Conservation (phyloP, 2,797 vertebrate species). For the Diglossa cyanea region DNA sequence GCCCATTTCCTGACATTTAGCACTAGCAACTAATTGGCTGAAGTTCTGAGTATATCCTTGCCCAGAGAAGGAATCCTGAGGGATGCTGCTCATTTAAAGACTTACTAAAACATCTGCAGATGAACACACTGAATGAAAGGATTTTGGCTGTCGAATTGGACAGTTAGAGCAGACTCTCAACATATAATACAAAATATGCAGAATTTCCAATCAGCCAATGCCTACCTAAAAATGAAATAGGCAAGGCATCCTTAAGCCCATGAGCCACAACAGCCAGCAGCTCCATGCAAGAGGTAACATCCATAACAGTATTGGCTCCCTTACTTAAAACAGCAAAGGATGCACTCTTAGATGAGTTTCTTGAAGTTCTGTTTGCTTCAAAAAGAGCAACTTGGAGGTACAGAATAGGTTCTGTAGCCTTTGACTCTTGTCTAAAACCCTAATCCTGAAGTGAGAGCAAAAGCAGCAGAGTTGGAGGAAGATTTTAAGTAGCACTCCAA, state of each 20-base stretch:
- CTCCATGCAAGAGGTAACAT: background rate
- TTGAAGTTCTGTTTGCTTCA: background rate
- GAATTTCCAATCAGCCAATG: background rate
- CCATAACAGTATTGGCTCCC: background rate
- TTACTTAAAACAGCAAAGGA: constrained; percentile 30
- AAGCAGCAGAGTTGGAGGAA: background rate
- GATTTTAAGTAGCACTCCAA: background rate
- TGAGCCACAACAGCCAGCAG: background rate
- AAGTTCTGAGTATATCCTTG: background rate
- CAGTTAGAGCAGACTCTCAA: background rate
- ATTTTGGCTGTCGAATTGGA: background rate
- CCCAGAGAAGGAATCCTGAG: background rate
- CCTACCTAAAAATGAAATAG: background rate
- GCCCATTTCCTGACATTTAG: background rate
- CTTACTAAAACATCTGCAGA: background rate
- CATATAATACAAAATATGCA: background rate
- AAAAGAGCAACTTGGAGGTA: constrained; percentile 27
- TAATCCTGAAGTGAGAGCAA: background rate
- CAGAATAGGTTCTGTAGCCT: background rate
- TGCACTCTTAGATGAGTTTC: background rate
- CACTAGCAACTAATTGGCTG: background rate
- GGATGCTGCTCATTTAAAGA: background rate
- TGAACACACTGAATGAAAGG: background rate
- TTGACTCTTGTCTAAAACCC: background rate
- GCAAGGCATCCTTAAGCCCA: background rate